These are phyloP conservation scores for Conger conger DNA, from an alignment of 2,113 vertebrate species.

Conservation along the genomic window DNA sequence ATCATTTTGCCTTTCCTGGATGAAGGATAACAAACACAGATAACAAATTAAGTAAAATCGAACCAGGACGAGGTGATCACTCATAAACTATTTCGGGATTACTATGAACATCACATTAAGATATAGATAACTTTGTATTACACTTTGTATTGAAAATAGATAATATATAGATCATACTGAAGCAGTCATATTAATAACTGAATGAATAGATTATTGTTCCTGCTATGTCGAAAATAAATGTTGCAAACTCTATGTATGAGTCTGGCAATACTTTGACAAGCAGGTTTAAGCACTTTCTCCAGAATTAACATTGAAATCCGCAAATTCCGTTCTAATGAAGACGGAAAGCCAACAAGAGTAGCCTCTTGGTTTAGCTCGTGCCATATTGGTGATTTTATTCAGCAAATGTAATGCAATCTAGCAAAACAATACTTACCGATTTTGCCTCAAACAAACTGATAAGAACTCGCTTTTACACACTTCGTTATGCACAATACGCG, in stretches of 20 bases:
- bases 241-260: not conserved
- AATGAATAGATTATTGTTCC: not conserved
- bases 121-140: not conserved
- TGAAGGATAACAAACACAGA: not conserved
- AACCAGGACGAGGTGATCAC: no score
- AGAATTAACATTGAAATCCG: not conserved
- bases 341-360: no score
- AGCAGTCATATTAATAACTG: not conserved
- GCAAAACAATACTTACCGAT: not conserved
- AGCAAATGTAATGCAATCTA: not conserved
- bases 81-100: no score
- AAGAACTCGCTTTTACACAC: no score
- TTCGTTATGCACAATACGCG: conserved; percentile 40
- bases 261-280: not conserved
- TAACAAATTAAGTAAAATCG: not conserved
- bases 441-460: not conserved
- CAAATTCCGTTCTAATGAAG: not conserved
- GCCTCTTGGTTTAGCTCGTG: not conserved
- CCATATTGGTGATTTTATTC: not conserved
- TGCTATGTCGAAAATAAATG: not conserved
- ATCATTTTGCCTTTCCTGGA: conserved; percentile 45
- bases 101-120: not conserved
- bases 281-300: not conserved
- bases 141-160: not conserved
- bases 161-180: not conserved